Evolutionary conservation across 92 coral and sea anemone species (phyloP).

Genomic region (Actinernus sp.): DNA sequence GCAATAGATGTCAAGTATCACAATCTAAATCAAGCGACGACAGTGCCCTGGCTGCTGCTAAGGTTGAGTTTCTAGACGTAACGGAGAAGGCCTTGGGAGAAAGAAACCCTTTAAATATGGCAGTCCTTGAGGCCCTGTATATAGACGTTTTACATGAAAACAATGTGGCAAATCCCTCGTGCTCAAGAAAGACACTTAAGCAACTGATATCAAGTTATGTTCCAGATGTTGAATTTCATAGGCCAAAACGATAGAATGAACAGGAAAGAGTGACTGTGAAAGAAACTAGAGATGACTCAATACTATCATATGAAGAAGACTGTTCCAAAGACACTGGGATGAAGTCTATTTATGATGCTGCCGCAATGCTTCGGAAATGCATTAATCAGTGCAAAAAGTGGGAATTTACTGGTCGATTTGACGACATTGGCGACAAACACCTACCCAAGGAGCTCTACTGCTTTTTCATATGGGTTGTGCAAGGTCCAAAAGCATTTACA

Average conservation of each 20-base stretch:
- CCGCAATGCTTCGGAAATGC: constrained; percentile 45
- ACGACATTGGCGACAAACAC: constrained; percentile 32
- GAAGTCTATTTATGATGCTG: constrained; percentile 58
- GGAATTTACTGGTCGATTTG: constrained; percentile 65
- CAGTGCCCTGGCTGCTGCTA: constrained; percentile 21
- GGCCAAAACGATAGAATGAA: constrained; percentile 68
- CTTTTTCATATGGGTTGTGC: constrained; percentile 65
- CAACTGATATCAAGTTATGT: constrained; percentile 63
- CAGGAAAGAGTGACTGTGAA: constrained; percentile 52
- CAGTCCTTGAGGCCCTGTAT: constrained; percentile 38
- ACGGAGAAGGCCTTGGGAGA: constrained; percentile 29
- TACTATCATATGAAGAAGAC: constrained; percentile 29
- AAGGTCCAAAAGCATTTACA: constrained; percentile 44
- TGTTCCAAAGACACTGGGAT: constrained; percentile 29
- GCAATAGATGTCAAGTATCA: constrained; percentile 48
- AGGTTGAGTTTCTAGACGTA: constrained; percentile 35
- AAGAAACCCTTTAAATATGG: constrained; percentile 46
- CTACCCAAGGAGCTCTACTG: constrained; percentile 64
- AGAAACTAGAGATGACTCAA: constrained; percentile 50
- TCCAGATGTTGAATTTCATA: constrained; percentile 60
- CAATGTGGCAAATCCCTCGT: constrained; percentile 44
- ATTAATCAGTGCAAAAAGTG: constrained; percentile 69
- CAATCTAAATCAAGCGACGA: constrained; percentile 1
- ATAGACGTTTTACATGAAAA: constrained; percentile 40
- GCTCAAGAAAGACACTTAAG: constrained; percentile 55